phyloP scores from a whole-genome alignment of 2,113 vertebrate species.

The Odocoileus hemionus region DNA sequence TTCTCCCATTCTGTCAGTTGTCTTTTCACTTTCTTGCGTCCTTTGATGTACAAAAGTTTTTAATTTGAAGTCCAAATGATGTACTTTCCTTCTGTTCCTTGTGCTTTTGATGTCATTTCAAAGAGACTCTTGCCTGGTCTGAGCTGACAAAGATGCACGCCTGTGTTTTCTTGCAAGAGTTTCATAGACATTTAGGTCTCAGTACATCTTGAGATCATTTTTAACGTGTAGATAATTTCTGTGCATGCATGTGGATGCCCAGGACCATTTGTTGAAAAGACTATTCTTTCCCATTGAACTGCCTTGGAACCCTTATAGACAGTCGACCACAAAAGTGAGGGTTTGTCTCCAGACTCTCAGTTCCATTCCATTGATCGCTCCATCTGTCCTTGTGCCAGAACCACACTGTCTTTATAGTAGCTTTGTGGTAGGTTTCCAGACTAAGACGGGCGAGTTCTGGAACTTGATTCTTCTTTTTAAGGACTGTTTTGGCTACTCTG shows the following conservation, averaged over 20 bases:
- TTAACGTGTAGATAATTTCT: neutral
- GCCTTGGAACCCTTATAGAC: neutral
- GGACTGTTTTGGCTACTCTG: neutral
- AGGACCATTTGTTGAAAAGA: neutral
- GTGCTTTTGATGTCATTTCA: neutral
- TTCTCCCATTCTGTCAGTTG: neutral
- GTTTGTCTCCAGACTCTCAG: fast-evolving
- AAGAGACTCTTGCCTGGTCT: neutral
- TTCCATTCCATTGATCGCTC: fast-evolving
- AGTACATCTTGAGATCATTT: neutral
- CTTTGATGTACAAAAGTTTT: neutral
- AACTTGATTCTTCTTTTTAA: neutral
- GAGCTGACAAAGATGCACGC: neutral
- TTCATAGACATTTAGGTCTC: neutral
- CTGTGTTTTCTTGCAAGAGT: neutral
- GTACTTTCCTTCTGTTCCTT: neutral
- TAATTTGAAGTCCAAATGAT: neutral
- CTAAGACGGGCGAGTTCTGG: neutral
- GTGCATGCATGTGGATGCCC: neutral
- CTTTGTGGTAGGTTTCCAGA: neutral
- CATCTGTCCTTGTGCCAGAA: fast-evolving
- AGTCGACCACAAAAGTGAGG: fast-evolving
- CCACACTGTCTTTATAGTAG: neutral
- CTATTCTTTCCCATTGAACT: fast-evolving
- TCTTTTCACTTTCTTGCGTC: neutral